A percentile compares a stretch with the other conserved stretches of the same genome.
Evolutionary conservation across 2,797 vertebrate genomes (phyloP).

Genomic region (Syndactyla subalaris): DNA sequence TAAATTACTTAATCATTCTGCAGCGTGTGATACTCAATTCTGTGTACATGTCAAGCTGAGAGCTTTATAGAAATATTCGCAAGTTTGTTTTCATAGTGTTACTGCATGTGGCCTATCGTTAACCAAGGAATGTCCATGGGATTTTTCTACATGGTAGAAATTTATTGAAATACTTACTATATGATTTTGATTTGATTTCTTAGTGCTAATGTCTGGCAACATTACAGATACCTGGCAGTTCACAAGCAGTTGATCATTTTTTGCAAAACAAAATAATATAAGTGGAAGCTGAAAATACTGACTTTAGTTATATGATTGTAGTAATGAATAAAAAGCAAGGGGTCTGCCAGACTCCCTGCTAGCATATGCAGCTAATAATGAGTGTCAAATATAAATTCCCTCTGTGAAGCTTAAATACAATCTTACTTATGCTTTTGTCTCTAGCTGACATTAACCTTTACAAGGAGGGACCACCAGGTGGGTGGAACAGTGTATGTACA

Average conservation of each 20-base stretch:
- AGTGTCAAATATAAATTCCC: not conserved
- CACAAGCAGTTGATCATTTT: not conserved
- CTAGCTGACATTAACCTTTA: slow-evolving; percentile 3
- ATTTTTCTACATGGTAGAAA: not conserved
- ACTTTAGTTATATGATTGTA: not conserved
- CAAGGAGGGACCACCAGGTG: slow-evolving; percentile 36
- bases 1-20: not conserved
- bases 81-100: not conserved
- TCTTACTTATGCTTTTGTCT: slow-evolving; percentile 28
- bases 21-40: not conserved
- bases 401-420: not conserved
- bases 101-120: not conserved
- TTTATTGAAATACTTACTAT: not conserved
- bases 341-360: not conserved
- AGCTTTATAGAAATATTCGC: not conserved
- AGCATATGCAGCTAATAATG: not conserved
- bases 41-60: not conserved
- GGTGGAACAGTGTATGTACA: not conserved
- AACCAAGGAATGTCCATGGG: not conserved
- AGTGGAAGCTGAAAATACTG: not conserved
- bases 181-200: not conserved
- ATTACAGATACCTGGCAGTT: not conserved
- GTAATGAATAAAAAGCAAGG: not conserved
- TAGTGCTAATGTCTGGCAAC: not conserved
- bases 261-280: not conserved